phyloP scores from a whole-genome alignment of 2,888 invertebrate species.

The Augochlorella aurata region DNA sequence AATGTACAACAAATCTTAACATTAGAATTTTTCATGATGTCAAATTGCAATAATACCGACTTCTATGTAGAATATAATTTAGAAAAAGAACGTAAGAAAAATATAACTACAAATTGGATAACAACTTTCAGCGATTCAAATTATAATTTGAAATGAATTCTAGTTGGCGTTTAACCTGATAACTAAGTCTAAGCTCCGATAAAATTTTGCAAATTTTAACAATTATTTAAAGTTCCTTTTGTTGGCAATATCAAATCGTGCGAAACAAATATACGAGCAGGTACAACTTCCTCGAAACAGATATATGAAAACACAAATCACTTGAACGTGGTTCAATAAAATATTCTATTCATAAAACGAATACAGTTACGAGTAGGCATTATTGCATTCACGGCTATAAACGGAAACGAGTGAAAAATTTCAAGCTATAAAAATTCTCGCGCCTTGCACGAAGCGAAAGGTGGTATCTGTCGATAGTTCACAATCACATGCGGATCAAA shows the following conservation, averaged over 20 bases:
- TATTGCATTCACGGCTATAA: not conserved
- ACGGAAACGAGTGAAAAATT: not conserved
- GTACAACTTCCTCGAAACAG: not conserved
- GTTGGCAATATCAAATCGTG: not conserved
- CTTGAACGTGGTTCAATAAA: not conserved
- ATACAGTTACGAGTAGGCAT: not conserved
- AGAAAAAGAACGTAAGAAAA: not conserved
- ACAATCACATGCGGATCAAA: constrained; percentile 22
- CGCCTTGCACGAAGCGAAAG: constrained; percentile 10
- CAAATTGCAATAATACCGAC: not conserved
- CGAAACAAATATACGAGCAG: not conserved
- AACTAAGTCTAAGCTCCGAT: not conserved
- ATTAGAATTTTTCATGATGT: constrained; percentile 3
- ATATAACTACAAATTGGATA: not conserved
- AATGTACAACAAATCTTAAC: constrained; percentile 41
- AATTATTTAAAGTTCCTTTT: not conserved
- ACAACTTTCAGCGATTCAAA: not conserved
- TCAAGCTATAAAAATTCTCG: not conserved
- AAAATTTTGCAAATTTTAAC: not conserved
- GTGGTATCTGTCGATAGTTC: constrained; percentile 11
- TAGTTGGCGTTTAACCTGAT: not conserved
- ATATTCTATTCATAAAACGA: not conserved
- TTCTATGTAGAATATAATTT: not conserved
- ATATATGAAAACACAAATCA: not conserved
- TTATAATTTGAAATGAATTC: constrained; percentile 9